phyloP scores from a whole-genome alignment of 2,113 vertebrate genomes.

The Istiophorus platypterus region DNA sequence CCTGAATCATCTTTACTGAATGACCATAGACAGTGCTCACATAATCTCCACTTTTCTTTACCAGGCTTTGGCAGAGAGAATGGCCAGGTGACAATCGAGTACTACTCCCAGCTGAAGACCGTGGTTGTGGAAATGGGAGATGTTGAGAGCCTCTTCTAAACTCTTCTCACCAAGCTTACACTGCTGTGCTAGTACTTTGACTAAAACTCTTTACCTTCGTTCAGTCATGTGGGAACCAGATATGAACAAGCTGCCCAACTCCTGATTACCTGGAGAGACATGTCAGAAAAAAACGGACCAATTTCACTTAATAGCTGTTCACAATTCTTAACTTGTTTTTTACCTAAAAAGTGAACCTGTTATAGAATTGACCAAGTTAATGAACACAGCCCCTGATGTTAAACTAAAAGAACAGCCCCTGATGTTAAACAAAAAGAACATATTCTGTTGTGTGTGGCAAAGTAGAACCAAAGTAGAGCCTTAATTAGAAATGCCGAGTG shows the following conservation, averaged over 20 bases:
- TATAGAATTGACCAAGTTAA: not conserved
- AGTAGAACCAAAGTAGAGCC: not conserved
- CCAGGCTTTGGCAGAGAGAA: slow-evolving; percentile 97
- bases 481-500: not conserved
- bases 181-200: not conserved
- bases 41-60: not conserved
- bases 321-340: no score
- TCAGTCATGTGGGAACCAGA: not conserved
- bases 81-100: slow-evolving; percentile 90
- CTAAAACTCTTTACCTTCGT: not conserved
- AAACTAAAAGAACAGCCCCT: not conserved
- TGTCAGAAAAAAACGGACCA: not conserved
- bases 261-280: not conserved
- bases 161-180: not conserved
- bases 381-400: not conserved
- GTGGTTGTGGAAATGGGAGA: slow-evolving; percentile 96
- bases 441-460: not conserved
- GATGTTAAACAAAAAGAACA: not conserved
- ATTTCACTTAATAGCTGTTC: not conserved
- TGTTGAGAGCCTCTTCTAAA: slow-evolving; percentile 88
- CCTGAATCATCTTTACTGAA: not conserved
- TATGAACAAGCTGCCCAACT: no score
- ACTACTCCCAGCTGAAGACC: slow-evolving; percentile 96
- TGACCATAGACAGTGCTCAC: not conserved
- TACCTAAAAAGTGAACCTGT: not conserved